Evolutionary conservation across 2,113 vertebrate genomes (phyloP).

Genomic region (Thalassarche chlororhynchos): DNA sequence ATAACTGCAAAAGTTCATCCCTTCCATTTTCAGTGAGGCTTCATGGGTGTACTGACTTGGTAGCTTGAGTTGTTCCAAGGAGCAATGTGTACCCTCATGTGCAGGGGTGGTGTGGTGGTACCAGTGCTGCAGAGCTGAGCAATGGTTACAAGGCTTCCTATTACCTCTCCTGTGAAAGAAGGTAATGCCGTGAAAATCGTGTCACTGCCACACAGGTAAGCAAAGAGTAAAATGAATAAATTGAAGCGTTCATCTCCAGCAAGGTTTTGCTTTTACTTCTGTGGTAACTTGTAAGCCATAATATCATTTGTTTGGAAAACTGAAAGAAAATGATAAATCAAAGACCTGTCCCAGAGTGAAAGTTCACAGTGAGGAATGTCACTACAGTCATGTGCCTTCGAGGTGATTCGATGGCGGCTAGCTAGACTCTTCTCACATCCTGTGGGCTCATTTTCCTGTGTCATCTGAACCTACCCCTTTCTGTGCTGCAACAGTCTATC

Average conservation of each 20-base stretch:
- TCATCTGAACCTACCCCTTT: neutral
- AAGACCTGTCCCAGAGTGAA: neutral
- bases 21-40: neutral
- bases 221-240: neutral
- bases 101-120: neutral
- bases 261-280: neutral
- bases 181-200: neutral
- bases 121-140: neutral
- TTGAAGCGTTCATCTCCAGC: neutral
- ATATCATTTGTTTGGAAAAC: neutral
- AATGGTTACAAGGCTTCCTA: neutral
- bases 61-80: neutral
- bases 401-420: neutral
- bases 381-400: neutral
- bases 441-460: neutral
- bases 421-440: neutral
- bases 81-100: rapidly evolving
- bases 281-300: neutral
- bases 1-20: neutral
- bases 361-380: neutral
- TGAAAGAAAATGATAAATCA: neutral
- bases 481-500: neutral
- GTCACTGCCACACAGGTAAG: neutral
- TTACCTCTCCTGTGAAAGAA: neutral
- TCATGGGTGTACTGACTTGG: neutral